Evolutionary conservation across 2,797 vertebrate species (phyloP), one percentile per base, ranked within the genome.

Genomic region (Varecia variegata): DNA sequence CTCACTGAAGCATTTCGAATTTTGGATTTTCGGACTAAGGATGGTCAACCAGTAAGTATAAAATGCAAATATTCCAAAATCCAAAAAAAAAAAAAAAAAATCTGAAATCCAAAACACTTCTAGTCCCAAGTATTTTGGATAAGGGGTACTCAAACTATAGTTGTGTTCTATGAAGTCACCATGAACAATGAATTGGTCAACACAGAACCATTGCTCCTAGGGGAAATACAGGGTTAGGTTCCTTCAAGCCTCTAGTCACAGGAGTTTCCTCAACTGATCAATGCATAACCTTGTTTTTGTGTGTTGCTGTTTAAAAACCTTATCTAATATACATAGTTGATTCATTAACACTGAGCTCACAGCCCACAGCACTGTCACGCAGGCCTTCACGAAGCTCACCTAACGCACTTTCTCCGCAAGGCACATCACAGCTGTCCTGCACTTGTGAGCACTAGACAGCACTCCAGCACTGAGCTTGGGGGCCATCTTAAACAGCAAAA

Each of bases 131-230:
- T 7, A 43, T 71, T 71, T 43, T 40, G 40, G 68, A 43, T 27
- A 15, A 71, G 13, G 40, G 23, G 27, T 71, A 71, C 40, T 43
- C 25, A 27, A 43, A 71, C 40, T 27, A 21, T 11, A 14, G 47
- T 45, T 10, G 5, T 1, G 5, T 6, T 74, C 45, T n/a, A 27
- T 0, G 23, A 30, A 23, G 38, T 8, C 6, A 25, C 8, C 2
- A 32, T 1, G 3, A 8, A 87, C 14, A 32, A 74, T 10, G 17
- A 50, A 30, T 17, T 17, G 40, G 62, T 7, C 2, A 45, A 32
- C 30, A 7, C 10, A 8, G 43, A 90, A 35, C 23, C 14, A 32
- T 1, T 14, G 21, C 43, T 88, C 70, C 32, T 45, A 58, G 14
- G 13, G 15, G 65, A n/a, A 67, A 54, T 32, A 38, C 25, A 30